Evolutionary conservation across 2,797 vertebrate genomes (phyloP).

Genomic region (Rhodeus uyekii): DNA sequence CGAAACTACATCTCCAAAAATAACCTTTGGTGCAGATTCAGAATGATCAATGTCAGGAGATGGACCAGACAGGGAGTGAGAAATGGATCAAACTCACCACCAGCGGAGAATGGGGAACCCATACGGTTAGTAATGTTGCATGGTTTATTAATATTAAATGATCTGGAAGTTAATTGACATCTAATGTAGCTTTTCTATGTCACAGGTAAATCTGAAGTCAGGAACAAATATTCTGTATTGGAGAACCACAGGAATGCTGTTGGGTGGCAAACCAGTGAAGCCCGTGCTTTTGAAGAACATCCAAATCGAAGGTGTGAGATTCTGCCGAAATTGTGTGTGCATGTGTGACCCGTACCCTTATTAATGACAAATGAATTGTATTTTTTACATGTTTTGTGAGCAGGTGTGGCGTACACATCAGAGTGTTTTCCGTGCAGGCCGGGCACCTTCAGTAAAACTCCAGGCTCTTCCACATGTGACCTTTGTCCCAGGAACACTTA

Average conservation of each 20-base stretch:
- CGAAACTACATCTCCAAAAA: background rate
- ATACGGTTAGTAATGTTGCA: slow-evolving; percentile 78
- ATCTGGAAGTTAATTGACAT: background rate
- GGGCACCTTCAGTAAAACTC: slow-evolving; percentile 86
- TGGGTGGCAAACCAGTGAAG: slow-evolving; percentile 90
- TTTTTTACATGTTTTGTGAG: slow-evolving; percentile 13
- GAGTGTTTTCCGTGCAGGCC: slow-evolving; percentile 95
- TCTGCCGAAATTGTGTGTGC: background rate
- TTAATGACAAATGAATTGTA: background rate
- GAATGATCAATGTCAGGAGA: slow-evolving; percentile 98
- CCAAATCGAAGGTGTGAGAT: slow-evolving; percentile 88
- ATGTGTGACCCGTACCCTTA: background rate
- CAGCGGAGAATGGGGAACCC: slow-evolving; percentile 90
- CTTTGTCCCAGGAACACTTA: slow-evolving; percentile 88
- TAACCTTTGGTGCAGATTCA: slow-evolving; percentile 83
- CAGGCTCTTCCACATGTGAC: slow-evolving; percentile 88
- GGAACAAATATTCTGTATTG: slow-evolving; percentile 97
- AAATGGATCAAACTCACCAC: slow-evolving; percentile 94
- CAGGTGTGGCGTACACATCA: slow-evolving; percentile 95
- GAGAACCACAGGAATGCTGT: slow-evolving; percentile 92
- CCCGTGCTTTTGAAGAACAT: slow-evolving; percentile 94
- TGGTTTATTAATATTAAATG: background rate
- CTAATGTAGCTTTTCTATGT: background rate
- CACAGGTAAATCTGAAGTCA: slow-evolving; percentile 90
- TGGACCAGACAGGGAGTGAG: slow-evolving; percentile 84